These are phyloP conservation scores for Torymus aiolomorphi DNA, from an alignment of 2,888 invertebrate species.

Conservation along the genomic window DNA sequence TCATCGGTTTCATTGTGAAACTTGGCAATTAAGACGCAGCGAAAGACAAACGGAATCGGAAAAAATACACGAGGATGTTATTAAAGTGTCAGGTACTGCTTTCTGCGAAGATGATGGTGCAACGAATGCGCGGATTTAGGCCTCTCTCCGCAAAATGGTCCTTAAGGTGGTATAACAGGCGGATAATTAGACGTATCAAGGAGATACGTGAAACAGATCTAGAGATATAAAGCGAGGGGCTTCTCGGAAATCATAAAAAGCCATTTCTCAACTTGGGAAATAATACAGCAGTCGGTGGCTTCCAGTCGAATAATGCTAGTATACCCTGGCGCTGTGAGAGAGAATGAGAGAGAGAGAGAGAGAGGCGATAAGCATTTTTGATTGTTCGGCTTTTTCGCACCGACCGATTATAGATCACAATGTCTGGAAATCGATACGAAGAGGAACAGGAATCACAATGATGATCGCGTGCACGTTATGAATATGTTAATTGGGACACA, in stretches of 20 bases:
- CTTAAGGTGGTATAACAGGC: constrained; percentile 17
- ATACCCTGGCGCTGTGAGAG: no score
- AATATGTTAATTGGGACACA: constrained; percentile 16
- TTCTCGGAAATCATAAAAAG: constrained; percentile 34
- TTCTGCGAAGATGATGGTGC: constrained; percentile 2
- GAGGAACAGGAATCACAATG: no score
- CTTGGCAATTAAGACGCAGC: no score
- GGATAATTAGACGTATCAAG: constrained; percentile 43
- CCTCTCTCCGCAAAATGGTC: constrained; percentile 18
- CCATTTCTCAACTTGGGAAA: constrained; percentile 33
- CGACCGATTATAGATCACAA: background rate
- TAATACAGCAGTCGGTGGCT: background rate
- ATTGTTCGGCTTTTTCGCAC: no score
- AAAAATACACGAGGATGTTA: constrained; percentile 2
- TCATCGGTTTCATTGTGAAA: no score
- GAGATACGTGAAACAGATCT: constrained; percentile 20
- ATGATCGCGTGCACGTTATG: background rate
- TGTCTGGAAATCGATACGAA: background rate
- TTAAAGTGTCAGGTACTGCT: constrained; percentile 13
- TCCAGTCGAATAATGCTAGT: no score
- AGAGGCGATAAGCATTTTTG: no score
- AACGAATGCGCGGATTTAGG: constrained; percentile 26
- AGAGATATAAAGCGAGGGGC: constrained; percentile 10
- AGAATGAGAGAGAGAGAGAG: no score
- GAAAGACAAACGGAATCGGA: background rate